Conservation (phyloP, 2,797 vertebrate genomes). For the Cheirogaleus major region DNA sequence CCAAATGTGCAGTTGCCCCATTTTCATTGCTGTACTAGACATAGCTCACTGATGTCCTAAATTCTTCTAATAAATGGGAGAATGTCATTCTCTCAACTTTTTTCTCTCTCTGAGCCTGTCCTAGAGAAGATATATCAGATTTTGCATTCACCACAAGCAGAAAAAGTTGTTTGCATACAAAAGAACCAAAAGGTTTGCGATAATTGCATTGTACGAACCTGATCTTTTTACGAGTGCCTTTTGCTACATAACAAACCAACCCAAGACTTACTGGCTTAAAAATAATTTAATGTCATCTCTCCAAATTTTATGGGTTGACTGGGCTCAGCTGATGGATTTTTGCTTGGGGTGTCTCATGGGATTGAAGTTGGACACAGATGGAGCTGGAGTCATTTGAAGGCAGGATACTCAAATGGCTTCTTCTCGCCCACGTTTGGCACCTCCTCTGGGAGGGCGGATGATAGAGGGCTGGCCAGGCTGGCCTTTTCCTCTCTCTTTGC, state of each 20-base stretch:
- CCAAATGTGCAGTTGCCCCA: background rate
- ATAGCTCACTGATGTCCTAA: background rate
- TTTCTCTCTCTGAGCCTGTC: background rate
- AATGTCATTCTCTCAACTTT: background rate
- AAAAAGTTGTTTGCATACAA: background rate
- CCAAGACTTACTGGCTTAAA: background rate
- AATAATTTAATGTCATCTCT: background rate
- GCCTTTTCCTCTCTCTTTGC: background rate
- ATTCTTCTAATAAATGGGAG: background rate
- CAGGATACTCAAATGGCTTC: background rate
- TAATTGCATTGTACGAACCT: background rate
- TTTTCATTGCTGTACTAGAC: conserved; percentile 19
- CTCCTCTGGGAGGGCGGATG: background rate
- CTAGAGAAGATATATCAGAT: background rate
- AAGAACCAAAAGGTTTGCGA: background rate
- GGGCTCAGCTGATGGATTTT: background rate
- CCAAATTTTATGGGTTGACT: background rate
- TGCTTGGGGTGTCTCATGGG: background rate
- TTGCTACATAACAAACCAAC: background rate
- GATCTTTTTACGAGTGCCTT: background rate
- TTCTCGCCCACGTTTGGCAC: background rate
- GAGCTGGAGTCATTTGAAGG: background rate
- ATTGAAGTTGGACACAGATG: background rate
- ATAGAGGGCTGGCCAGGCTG: background rate
- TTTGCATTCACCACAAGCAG: background rate